Evolutionary conservation across 2,797 vertebrate genomes (phyloP), one percentile per base, ranked within the genome.

Genomic region (Stomatorhinus walkeri): DNA sequence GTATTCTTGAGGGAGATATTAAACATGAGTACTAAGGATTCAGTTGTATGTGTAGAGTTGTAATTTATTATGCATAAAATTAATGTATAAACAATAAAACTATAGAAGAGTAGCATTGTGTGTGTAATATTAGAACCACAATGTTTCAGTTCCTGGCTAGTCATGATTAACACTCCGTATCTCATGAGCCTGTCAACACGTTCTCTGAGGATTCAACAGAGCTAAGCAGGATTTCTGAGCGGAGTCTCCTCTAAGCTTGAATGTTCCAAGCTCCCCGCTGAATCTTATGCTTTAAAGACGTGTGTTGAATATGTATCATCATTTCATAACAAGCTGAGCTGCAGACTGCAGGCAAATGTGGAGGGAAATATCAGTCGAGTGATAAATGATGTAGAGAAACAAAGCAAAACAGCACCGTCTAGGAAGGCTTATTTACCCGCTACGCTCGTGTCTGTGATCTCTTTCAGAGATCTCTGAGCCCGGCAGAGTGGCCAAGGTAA

Each of bases 151-250:
- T 81, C 40, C 54, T 88, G 79, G 56, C 59, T n/a, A 64, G 88
- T 43, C 79, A 52, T 88, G 36, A 59, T 14, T 61, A 54, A 85
- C 40, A 28, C 52, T 64, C 36, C 48, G 79, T 85, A 59, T 83
- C 88, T 81, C 54, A 85, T 43, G 85, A 56, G 52, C 51, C 51
- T 87, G 85, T 85, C 76, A 54, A 79, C 24, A 52, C 49, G 48
- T 81, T 88, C 68, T 56, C 36, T 59, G 51, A 54, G 81, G 52
- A 84, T 51, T 61, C 49, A 64, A 56, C 79, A 68, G 52, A 46
- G 88, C 79, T 85, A 85, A 85, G 81, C 88, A 64, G 88, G 79
- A 46, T 40, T 87, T 85, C 40, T 51, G 40, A 84, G 88, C 64
- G 54, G 79, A n/a, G 61, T 43, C 52, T 61, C 40, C 79, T 28